Evolutionary conservation across 2,797 vertebrate species (phyloP), one percentile per base, ranked within the genome.

Genomic region (Bradypodion ventrale): DNA sequence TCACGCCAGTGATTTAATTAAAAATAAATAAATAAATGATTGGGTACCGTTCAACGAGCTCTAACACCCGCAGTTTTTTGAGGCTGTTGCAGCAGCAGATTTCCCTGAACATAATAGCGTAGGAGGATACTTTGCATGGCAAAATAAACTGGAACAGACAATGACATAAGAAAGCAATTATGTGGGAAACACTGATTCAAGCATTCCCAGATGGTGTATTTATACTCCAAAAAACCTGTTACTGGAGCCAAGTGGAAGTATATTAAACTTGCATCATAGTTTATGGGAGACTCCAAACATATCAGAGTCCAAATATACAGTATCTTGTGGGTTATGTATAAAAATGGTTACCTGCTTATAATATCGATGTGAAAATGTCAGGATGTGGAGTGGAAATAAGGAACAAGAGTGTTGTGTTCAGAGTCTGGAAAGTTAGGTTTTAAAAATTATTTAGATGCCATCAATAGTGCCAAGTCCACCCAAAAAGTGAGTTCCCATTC

Each of bases 171-270:
- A 92, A 89, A 91, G 92, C 82, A 93, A 93, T 94, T 93, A 90
- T 74, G 85, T 90, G 92, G 92, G 94, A 93, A 92, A 86, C 89
- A 66, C 72, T 84, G 87, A 84, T 87, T 90, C 88, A 85, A 83
- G 65, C 91, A 82, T 93, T 94, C 94, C 94, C 94, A 91, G 90
- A 87, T 91, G 93, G 87, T 93, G 91, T 89, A 87, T 93, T 92
- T 93, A 92, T 91, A 82, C 77, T 86, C n/a, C 37, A n/a, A 21
- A 89, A 85, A 85, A 92, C 91, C 86, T 89, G 80, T 92, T 35
- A 86, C 78, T 60, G 35, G 86, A 93, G 92, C 93, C 89, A 90
- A 84, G 79, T 42, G 76, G 87, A 93, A 93, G 83, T 89, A 88
- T 89, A 85, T 85, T 87, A 83, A 93, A 88, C 83, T 85, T 92